Evolutionary conservation across 2,113 vertebrate genomes (phyloP).

Genomic region (Ailurus styani): DNA sequence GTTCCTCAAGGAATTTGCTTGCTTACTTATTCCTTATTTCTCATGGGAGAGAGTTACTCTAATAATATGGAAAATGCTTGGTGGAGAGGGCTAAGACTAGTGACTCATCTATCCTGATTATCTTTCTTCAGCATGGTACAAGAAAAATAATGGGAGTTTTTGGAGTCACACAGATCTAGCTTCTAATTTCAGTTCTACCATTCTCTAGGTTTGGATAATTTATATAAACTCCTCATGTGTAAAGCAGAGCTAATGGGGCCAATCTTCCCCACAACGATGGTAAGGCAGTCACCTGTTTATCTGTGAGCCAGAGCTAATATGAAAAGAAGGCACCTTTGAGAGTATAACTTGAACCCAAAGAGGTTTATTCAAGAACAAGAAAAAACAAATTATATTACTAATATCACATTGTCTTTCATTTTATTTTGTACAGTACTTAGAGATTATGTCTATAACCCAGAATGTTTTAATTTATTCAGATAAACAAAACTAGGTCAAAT

Average conservation of each 20-base stretch:
- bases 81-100: not conserved
- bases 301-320: not conserved
- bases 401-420: not conserved
- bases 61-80: constrained; percentile 50
- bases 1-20: constrained; percentile 55
- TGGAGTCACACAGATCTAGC: not conserved
- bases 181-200: not conserved
- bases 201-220: not conserved
- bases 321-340: not conserved
- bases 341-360: not conserved
- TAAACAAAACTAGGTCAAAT: not conserved
- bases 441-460: not conserved
- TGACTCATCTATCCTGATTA: constrained; percentile 49
- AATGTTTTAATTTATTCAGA: not conserved
- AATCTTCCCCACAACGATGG: not conserved
- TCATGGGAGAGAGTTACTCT: constrained; percentile 35
- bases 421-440: not conserved
- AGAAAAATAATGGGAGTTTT: not conserved
- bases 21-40: constrained; percentile 63
- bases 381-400: not conserved
- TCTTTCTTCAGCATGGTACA: not conserved
- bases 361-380: not conserved
- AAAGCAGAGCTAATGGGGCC: not conserved
- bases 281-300: not conserved
- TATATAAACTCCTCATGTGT: not conserved